Evolutionary conservation across 2,113 vertebrate genomes (phyloP).

Genomic region (Oceanites oceanicus): DNA sequence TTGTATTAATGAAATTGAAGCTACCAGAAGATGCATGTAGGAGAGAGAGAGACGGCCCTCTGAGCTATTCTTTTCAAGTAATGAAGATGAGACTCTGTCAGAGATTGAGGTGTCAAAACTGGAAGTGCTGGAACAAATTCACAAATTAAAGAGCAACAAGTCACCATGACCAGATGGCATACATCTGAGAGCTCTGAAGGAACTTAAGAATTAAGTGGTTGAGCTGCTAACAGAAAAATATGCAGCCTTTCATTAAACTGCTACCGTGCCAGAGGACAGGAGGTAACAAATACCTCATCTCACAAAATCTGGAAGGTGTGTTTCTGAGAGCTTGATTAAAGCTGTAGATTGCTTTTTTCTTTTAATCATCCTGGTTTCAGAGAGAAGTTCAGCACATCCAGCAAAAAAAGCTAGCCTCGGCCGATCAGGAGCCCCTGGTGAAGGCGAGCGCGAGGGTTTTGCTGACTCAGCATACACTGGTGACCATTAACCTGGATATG

Average conservation of each 20-base stretch:
- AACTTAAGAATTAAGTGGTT: constrained; percentile 64
- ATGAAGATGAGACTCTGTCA: constrained; percentile 66
- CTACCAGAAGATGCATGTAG: background rate
- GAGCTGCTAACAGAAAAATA: constrained; percentile 69
- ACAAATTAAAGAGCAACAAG: constrained; percentile 75
- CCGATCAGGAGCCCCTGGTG: rapidly evolving
- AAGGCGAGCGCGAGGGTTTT: background rate
- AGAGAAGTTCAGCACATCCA: background rate
- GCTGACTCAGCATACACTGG: background rate
- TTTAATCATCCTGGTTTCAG: constrained; percentile 21
- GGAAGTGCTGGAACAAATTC: constrained; percentile 72
- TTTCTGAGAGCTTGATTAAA: constrained; percentile 30
- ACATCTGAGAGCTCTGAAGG: constrained; percentile 70
- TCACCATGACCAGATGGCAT: constrained; percentile 72
- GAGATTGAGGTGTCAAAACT: constrained; percentile 73
- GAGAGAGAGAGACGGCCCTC: constrained; percentile 1
- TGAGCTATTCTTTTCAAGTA: constrained; percentile 68
- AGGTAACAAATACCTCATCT: constrained; percentile 49
- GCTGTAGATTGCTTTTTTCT: background rate
- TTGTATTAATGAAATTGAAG: constrained; percentile 31
- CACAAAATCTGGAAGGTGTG: constrained; percentile 36
- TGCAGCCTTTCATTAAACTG: constrained; percentile 67
- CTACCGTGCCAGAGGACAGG: constrained; percentile 42
- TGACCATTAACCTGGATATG: constrained; percentile 19
- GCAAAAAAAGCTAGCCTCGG: background rate